phyloP scores from a whole-genome alignment of 1,140 invertebrate genomes.

The Drosophila teissieri region DNA sequence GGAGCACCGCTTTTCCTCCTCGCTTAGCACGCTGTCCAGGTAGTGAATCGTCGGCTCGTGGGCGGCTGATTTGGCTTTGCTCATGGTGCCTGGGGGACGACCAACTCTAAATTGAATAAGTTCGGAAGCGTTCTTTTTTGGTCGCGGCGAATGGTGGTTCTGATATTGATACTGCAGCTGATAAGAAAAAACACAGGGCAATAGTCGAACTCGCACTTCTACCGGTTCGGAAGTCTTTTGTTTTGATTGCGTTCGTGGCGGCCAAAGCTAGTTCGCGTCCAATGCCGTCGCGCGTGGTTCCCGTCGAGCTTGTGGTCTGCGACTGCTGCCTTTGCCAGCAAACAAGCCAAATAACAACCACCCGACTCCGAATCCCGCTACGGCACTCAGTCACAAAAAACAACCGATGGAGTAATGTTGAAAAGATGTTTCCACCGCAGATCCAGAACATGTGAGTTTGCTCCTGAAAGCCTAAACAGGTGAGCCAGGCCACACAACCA shows the following conservation, averaged over 20 bases:
- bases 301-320: constrained; percentile 55
- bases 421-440: constrained; percentile 63
- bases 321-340: constrained; percentile 72
- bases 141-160: constrained; percentile 7
- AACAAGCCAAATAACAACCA: constrained; percentile 35
- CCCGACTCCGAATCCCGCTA: constrained; percentile 30
- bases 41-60: constrained; percentile 81
- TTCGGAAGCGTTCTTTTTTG: constrained; percentile 12
- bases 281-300: constrained; percentile 34
- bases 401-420: constrained; percentile 50
- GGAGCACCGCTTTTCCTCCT: constrained; percentile 80
- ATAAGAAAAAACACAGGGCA: constrained; percentile 20
- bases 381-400: constrained; percentile 61
- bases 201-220: constrained; percentile 26
- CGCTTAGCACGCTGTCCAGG: constrained; percentile 79
- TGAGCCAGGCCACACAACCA: constrained; percentile 25
- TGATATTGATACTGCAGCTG: constrained; percentile 25
- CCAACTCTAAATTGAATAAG: constrained; percentile 2
- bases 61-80: constrained; percentile 72
- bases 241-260: constrained; percentile 23
- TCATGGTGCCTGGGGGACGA: constrained; percentile 7
- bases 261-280: background rate
- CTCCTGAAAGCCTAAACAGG: constrained; percentile 73
- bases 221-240: constrained; percentile 25
- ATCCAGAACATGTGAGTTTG: constrained; percentile 66